Evolutionary conservation across 2,113 vertebrate species (phyloP).

Genomic region (Thinocorus orbignyianus): DNA sequence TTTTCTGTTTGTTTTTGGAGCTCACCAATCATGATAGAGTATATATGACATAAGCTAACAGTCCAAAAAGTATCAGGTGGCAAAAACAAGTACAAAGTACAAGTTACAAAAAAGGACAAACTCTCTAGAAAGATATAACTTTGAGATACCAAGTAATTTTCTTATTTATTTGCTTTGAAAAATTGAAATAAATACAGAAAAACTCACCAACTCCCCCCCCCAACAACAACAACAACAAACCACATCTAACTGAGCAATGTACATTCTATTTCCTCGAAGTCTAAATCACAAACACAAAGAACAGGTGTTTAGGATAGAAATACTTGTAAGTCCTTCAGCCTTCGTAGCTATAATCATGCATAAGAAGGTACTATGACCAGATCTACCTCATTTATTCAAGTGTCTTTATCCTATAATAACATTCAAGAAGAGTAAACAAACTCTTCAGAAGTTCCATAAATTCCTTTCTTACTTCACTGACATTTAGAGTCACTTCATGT

Average conservation of each 20-base stretch:
- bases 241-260: background rate
- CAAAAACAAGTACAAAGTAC: conserved; percentile 10
- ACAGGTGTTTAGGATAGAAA: background rate
- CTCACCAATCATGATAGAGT: background rate
- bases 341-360: background rate
- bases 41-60: background rate
- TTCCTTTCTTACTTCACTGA: background rate
- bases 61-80: background rate
- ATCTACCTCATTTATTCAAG: background rate
- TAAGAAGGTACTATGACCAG: background rate
- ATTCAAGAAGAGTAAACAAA: background rate
- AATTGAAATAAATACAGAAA: background rate
- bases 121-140: background rate
- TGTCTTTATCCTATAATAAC: background rate
- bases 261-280: background rate
- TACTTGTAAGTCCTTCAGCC: background rate
- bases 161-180: background rate
- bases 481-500: background rate
- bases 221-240: background rate
- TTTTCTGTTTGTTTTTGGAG: background rate
- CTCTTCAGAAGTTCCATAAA: background rate
- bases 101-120: background rate
- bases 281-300: background rate
- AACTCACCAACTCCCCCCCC: background rate
- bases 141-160: background rate